Percentiles rank a stretch among this genome's conserved stretches.
Evolutionary conservation across 2,888 invertebrate genomes (phyloP).

Genomic region (Pomacea canaliculata): DNA sequence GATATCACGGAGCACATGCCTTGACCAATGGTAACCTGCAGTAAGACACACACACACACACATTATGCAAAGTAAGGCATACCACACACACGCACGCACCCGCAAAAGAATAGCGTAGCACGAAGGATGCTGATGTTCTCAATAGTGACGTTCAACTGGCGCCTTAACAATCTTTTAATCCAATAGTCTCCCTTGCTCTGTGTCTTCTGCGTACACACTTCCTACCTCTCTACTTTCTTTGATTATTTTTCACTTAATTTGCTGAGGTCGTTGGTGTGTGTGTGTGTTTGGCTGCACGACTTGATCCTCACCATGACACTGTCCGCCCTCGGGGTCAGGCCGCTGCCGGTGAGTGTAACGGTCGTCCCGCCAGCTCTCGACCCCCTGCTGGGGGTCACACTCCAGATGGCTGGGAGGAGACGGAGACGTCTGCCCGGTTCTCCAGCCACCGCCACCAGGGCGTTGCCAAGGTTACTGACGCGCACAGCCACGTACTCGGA

Average conservation of each 20-base stretch:
- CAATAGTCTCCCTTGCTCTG: no score
- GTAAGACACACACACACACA: background rate
- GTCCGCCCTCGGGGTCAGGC: conserved; percentile 39
- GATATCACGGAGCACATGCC: conserved; percentile 2
- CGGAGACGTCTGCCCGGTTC: conserved; percentile 14
- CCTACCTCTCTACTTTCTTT: no score
- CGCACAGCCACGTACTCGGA: conserved; percentile 14
- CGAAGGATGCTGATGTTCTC: no score
- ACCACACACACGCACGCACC: no score
- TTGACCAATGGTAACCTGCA: conserved; percentile 10
- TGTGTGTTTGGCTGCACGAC: no score
- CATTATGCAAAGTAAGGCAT: no score
- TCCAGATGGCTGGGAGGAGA: conserved; percentile 18
- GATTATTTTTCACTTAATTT: no score
- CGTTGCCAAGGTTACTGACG: conserved; percentile 34
- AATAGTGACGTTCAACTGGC: no score
- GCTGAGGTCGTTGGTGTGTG: no score
- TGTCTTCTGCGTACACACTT: no score
- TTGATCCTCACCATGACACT: conserved; percentile 36
- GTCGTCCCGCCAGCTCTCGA: conserved; percentile 32
- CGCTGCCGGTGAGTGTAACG: conserved; percentile 45
- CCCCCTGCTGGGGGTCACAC: conserved; percentile 23
- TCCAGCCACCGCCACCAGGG: conserved; percentile 19
- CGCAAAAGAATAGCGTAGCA: no score
- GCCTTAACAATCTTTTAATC: no score